These are phyloP conservation scores for Microcebus tavaratra DNA, from an alignment of 2,113 vertebrate genomes.

Conservation along the genomic window DNA sequence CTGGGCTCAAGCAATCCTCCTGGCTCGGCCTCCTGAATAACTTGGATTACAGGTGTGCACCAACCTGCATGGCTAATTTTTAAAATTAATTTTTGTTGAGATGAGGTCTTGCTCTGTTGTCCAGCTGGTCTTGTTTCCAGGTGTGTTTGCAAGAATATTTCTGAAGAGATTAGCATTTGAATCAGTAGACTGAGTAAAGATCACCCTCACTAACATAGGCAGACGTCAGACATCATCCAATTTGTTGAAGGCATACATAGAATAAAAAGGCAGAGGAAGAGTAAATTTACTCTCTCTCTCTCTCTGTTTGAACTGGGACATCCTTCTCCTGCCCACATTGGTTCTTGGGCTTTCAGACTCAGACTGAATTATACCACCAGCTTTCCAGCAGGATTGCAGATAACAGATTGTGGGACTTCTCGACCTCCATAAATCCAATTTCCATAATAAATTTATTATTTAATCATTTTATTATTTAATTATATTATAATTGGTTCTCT, in stretches of 20 bases:
- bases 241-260: neutral
- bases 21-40: neutral
- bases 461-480: neutral
- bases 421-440: neutral
- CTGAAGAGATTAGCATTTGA: neutral
- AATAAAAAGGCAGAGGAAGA: neutral
- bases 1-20: no score
- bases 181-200: neutral
- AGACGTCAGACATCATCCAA: neutral
- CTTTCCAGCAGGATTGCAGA: neutral
- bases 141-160: neutral
- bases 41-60: neutral
- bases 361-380: neutral
- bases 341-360: neutral
- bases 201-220: neutral
- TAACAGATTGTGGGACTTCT: neutral
- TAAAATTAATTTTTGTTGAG: no score
- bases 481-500: neutral
- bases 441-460: neutral
- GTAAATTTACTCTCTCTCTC: neutral
- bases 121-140: neutral
- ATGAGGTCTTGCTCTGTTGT: neutral
- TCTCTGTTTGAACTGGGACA: neutral
- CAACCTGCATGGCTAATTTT: neutral
- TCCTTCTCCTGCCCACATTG: neutral